phyloP scores from a whole-genome alignment of 2,113 vertebrate species.

The Microtus montanus region DNA sequence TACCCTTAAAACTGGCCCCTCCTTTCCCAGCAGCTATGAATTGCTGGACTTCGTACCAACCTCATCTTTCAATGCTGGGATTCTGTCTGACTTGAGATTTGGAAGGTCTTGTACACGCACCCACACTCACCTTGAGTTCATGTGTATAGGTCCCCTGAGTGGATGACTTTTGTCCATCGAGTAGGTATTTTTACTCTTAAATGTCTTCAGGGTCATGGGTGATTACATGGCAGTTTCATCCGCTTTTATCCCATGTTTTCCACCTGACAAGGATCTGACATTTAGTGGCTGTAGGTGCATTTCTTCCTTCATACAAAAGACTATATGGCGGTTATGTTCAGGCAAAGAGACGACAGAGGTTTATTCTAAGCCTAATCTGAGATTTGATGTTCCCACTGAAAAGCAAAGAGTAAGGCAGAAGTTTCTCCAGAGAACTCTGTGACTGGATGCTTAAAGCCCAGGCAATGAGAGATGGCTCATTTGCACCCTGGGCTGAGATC shows the following conservation, averaged over 20 bases:
- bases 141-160: background rate
- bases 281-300: background rate
- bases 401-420: slow-evolving; percentile 11
- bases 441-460: background rate
- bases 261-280: background rate
- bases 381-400: background rate
- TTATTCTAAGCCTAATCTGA: background rate
- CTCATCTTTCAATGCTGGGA: background rate
- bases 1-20: background rate
- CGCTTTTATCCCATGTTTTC: background rate
- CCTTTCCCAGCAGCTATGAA: background rate
- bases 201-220: background rate
- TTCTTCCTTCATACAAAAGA: background rate
- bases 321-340: background rate
- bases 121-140: background rate
- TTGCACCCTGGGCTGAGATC: background rate
- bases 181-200: background rate
- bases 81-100: background rate
- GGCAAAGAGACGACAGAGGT: background rate
- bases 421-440: slow-evolving; percentile 13
- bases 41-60: background rate
- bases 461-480: background rate
- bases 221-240: background rate
- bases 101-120: background rate
- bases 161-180: background rate